Evolutionary conservation across 2,888 invertebrate genomes (phyloP), one percentile per base, ranked within the genome.

Genomic region (Gari tellinella): DNA sequence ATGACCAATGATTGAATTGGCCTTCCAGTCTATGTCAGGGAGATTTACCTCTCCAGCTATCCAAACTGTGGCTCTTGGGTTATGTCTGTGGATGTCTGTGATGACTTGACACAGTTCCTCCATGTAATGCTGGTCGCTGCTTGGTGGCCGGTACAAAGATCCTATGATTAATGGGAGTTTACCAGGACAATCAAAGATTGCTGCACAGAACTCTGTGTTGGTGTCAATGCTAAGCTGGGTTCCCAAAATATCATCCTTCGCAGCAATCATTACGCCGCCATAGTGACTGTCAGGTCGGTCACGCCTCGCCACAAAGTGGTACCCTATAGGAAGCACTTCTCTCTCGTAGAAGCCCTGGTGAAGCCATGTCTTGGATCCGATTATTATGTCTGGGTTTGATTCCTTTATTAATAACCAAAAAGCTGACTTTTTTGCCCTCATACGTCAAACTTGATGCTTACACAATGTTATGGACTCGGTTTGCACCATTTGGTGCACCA

Each of bases 401-500:
- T 63, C 45, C n/a, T 63, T 2, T n/a, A 62, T 23, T 17, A 55
- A 46, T 3, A 55, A 38, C 64, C 64, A 55, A 14, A 64, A 64
- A 8, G 45, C 45, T 7, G 12, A 4, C 37, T 23, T 45, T 37
- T 62, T 62, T 8, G 45, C 62, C n/a, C 53, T 14, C 25, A 62
- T n/a, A n/a, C n/a, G n/a, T n/a, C n/a, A n/a, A n/a, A n/a, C n/a
- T n/a, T n/a, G n/a, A n/a, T n/a, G n/a, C n/a, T n/a, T n/a, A n/a
- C n/a, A n/a, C n/a, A n/a, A n/a, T n/a, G n/a, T n/a, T n/a, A n/a
- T n/a, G n/a, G n/a, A n/a, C n/a, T n/a, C n/a, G n/a, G n/a, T n/a
- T n/a, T n/a, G n/a, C n/a, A n/a, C n/a, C n/a, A n/a, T n/a, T n/a
- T n/a, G n/a, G n/a, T n/a, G n/a, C n/a, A n/a, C n/a, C n/a, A n/a